phyloP scores from a whole-genome alignment of 2,797 vertebrate genomes.

The Malacoctenus gilli region DNA sequence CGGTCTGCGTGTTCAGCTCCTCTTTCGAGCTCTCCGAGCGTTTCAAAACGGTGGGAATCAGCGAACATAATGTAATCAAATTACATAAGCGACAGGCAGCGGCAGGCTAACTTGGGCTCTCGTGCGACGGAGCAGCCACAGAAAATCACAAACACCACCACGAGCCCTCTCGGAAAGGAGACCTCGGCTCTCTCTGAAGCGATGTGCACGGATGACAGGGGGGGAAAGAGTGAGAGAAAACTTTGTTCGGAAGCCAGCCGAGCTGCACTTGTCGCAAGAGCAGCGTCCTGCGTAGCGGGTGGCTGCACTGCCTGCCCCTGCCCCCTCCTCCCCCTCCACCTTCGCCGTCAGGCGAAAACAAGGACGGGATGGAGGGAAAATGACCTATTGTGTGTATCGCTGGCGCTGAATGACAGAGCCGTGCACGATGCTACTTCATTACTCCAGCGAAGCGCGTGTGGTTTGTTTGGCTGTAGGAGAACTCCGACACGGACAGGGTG shows the following conservation, averaged over 20 bases:
- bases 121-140: not conserved
- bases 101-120: not conserved
- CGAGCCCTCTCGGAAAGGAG: too few species aligned
- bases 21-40: not conserved
- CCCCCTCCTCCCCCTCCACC: not conserved
- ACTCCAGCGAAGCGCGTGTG: too few species aligned
- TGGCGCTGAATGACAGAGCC: not conserved
- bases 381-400: conserved; percentile 63
- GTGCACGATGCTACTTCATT: conserved; percentile 23
- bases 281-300: conserved; percentile 38
- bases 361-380: conserved; percentile 66
- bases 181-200: too few species aligned
- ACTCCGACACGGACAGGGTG: not conserved
- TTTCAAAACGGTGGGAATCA: conserved; percentile 1
- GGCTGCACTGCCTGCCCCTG: conserved; percentile 3
- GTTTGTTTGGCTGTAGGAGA: not conserved
- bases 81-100: conserved; percentile 8
- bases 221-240: conserved; percentile 31
- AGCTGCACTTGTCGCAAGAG: conserved; percentile 31
- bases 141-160: too few species aligned
- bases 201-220: not conserved
- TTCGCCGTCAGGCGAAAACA: conserved; percentile 33
- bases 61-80: conserved; percentile 4
- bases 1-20: not conserved
- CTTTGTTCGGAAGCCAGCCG: conserved; percentile 45